A percentile compares a stretch with the other conserved stretches of the same genome.
phyloP scores from a whole-genome alignment of 1,140 invertebrate genomes.

The Euwallacea fornicatus region DNA sequence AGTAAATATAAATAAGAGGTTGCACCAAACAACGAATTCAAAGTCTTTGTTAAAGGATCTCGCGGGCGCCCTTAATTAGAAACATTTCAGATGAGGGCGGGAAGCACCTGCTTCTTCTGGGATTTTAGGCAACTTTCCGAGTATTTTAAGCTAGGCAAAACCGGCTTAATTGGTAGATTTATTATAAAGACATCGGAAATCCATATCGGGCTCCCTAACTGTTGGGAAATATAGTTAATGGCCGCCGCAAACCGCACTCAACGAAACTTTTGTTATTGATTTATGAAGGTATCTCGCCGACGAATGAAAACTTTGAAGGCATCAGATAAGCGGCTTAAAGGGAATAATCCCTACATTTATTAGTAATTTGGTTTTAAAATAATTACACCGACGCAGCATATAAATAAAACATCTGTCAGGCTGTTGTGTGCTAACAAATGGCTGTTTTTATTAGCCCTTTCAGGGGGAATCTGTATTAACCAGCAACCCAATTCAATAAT shows the following conservation, averaged over 20 bases:
- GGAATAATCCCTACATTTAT: neutral
- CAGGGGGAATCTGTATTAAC: neutral
- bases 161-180: conserved; percentile 3
- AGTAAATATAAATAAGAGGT: too few relatives aligned
- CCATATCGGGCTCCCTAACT: neutral
- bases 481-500: neutral
- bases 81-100: neutral
- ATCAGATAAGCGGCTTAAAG: conserved; percentile 1
- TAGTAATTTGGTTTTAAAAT: neutral
- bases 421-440: neutral
- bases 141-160: neutral
- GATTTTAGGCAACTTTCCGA: conserved; percentile 3
- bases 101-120: conserved; percentile 2
- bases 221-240: conserved; percentile 15
- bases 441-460: neutral
- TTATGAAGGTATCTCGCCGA: neutral
- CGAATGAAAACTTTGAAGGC: conserved; percentile 2
- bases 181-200: conserved; percentile 10
- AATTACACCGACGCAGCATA: neutral
- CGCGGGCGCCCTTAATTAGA: neutral
- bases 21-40: too few relatives aligned
- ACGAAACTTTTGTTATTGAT: conserved; percentile 10
- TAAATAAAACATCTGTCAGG: neutral
- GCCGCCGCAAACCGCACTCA: conserved; percentile 11
- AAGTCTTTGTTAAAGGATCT: too few relatives aligned